Conservation (phyloP, 2,797 vertebrate genomes). For the Nasua narica region DNA sequence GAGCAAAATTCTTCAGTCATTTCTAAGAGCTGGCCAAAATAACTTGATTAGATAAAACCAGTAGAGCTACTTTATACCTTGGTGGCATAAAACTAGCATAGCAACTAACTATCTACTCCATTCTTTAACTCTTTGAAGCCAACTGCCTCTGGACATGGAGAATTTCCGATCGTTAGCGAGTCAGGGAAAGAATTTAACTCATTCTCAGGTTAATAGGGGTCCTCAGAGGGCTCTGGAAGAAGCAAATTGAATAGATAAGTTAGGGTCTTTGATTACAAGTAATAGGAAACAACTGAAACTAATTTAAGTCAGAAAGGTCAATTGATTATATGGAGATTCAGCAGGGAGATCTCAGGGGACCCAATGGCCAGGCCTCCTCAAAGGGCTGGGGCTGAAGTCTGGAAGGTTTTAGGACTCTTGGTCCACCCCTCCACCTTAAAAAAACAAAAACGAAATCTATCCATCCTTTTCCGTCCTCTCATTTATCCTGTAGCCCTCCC, state of each 20-base stretch:
- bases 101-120: not conserved
- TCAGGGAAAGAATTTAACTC: not conserved
- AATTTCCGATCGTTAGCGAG: not conserved
- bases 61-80: not conserved
- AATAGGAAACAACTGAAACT: not conserved
- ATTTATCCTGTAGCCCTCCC: not conserved
- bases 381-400: not conserved
- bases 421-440: not conserved
- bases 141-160: not conserved
- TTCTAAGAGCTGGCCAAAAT: constrained; percentile 31
- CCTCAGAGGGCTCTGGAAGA: not conserved
- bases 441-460: not conserved
- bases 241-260: not conserved
- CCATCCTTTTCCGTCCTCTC: not conserved
- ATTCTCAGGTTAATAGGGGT: not conserved
- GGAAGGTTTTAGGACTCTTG: not conserved
- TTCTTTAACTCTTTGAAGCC: not conserved
- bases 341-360: not conserved
- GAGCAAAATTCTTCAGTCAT: constrained; percentile 15
- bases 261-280: not conserved
- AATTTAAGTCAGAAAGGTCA: not conserved
- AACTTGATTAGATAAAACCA: not conserved
- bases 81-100: not conserved
- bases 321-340: not conserved
- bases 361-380: not conserved